Percentiles rank a stretch among this genome's conserved stretches.
phyloP scores from a whole-genome alignment of 2,888 invertebrate genomes.

The Polylopha cassiicola region DNA sequence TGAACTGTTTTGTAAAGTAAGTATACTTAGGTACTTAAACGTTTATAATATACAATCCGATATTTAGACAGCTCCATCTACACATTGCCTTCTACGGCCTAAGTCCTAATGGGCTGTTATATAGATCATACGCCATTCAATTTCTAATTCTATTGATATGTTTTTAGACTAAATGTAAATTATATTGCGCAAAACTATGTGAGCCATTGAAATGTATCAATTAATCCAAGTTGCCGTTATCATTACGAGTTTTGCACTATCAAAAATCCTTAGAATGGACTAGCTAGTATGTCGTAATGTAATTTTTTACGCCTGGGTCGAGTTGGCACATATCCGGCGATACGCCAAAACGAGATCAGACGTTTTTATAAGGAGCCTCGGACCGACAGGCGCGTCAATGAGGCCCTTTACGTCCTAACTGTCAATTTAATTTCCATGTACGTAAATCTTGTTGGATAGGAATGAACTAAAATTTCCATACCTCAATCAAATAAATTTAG shows the following conservation, averaged over 20 bases:
- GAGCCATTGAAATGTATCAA: slow-evolving; percentile 17
- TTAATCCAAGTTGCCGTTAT: too few species aligned
- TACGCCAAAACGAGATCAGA: slow-evolving; percentile 26
- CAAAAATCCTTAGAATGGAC: slow-evolving; percentile 1
- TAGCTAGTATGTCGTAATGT: slow-evolving; percentile 20
- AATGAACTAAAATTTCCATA: slow-evolving; percentile 5
- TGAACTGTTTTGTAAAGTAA: too few species aligned
- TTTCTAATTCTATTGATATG: slow-evolving; percentile 12
- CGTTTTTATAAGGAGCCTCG: slow-evolving; percentile 22
- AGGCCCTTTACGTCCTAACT: slow-evolving; percentile 21
- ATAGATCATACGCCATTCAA: slow-evolving; percentile 11
- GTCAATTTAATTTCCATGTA: slow-evolving; percentile 22
- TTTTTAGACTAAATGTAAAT: slow-evolving; percentile 1
- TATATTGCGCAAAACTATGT: slow-evolving; percentile 6
- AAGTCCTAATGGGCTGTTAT: slow-evolving; percentile 8
- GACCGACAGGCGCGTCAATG: slow-evolving; percentile 22
- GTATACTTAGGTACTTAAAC: too few species aligned
- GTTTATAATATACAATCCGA: too few species aligned
- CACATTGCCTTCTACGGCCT: slow-evolving; percentile 6
- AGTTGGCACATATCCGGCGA: slow-evolving; percentile 25
- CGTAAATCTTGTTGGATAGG: background rate
- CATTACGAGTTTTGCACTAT: slow-evolving; percentile 1
- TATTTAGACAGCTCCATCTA: slow-evolving; percentile 14
- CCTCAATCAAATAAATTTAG: slow-evolving; percentile 11
- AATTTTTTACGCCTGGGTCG: slow-evolving; percentile 20